phyloP scores from a whole-genome alignment of 2,113 vertebrate genomes.

The Sylvilagus bachmani region DNA sequence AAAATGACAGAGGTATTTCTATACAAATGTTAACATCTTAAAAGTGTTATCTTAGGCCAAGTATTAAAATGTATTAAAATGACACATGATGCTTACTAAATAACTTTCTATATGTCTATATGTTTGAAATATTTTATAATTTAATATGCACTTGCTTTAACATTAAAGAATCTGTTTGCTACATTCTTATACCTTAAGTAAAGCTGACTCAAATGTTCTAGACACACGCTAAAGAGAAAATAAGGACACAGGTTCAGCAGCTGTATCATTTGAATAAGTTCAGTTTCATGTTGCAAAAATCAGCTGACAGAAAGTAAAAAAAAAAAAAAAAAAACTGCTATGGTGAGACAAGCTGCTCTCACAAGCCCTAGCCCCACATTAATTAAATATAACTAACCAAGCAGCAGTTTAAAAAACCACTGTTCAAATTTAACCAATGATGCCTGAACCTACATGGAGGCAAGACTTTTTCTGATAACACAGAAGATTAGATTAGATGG shows the following conservation, averaged over 20 bases:
- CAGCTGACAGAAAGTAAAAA: not conserved
- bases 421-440: slow-evolving; percentile 17
- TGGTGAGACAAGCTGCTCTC: not conserved
- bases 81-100: not conserved
- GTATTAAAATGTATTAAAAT: not conserved
- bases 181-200: not conserved
- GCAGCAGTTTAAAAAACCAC: not conserved
- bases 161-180: not conserved
- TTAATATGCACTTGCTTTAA: not conserved
- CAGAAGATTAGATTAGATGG: not conserved
- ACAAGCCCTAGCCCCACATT: not conserved
- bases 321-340: not conserved
- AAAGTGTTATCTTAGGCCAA: not conserved
- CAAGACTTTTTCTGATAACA: not conserved
- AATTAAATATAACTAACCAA: slow-evolving; percentile 33
- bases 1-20: not conserved
- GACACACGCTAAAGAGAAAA: not conserved
- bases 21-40: not conserved
- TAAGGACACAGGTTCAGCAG: not conserved
- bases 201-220: not conserved
- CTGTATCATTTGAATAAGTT: not conserved
- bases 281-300: not conserved
- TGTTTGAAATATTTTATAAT: not conserved
- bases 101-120: not conserved
- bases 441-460: not conserved